These are phyloP conservation scores for Plagiodera versicolora DNA, from an alignment of 2,888 invertebrate genomes.

Conservation along the genomic window DNA sequence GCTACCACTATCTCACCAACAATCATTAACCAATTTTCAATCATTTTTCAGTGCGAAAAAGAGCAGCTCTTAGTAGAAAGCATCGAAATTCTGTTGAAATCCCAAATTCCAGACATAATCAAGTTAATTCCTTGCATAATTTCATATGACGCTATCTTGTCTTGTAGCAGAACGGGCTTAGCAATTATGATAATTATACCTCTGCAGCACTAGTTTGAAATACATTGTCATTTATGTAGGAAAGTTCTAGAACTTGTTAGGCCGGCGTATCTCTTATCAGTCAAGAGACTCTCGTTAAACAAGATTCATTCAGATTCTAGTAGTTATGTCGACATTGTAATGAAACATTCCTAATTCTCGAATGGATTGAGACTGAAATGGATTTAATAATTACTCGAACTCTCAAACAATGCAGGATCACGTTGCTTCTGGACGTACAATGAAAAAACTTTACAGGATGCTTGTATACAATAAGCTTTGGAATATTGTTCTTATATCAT, in stretches of 20 bases:
- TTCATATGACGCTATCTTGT: conserved; percentile 23
- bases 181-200: conserved; percentile 27
- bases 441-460: too few species aligned
- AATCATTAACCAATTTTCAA: too few species aligned
- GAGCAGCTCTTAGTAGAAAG: not conserved
- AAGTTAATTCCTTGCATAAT: conserved; percentile 30
- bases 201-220: conserved; percentile 17
- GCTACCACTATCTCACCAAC: too few species aligned
- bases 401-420: too few species aligned
- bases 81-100: conserved; percentile 10
- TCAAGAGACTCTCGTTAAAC: conserved; percentile 20
- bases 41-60: too few species aligned
- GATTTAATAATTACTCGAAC: too few species aligned
- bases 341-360: too few species aligned
- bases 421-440: too few species aligned
- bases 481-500: too few species aligned
- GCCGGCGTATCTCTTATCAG: conserved; percentile 22
- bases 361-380: too few species aligned
- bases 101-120: conserved; percentile 21
- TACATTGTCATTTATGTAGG: conserved; percentile 24
- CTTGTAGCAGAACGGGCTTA: conserved; percentile 16
- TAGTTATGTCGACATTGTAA: not conserved
- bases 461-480: too few species aligned
- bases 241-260: conserved; percentile 20
- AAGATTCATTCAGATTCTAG: conserved; percentile 7